These are phyloP conservation scores for Tapera naevia DNA, from an alignment of 2,797 vertebrate genomes.

Conservation along the genomic window DNA sequence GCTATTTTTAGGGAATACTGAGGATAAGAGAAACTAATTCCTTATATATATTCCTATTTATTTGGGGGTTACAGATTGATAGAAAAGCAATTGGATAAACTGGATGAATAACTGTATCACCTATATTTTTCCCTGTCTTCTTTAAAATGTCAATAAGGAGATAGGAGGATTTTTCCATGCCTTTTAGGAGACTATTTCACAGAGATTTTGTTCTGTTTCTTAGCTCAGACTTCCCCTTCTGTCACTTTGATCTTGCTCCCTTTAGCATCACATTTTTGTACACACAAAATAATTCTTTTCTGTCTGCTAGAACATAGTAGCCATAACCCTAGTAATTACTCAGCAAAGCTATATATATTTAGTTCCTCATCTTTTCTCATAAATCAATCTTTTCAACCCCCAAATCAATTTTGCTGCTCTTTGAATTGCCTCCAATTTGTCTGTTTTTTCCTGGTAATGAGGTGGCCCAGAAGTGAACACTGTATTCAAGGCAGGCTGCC, in stretches of 20 bases:
- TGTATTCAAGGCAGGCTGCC: conserved; percentile 33
- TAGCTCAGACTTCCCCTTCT: conserved; percentile 3
- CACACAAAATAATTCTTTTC: conserved; percentile 34
- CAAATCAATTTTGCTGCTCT: conserved; percentile 45
- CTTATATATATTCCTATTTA: background rate
- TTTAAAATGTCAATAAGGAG: background rate
- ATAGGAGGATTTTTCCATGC: conserved; percentile 2
- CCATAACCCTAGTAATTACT: background rate
- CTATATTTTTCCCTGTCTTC: background rate
- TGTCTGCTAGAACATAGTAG: conserved; percentile 23
- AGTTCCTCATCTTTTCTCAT: conserved; percentile 48
- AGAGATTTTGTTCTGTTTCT: conserved; percentile 44
- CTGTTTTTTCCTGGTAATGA: conserved; percentile 34
- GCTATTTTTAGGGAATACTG: background rate
- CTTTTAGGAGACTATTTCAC: conserved; percentile 48
- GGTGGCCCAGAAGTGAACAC: conserved; percentile 38
- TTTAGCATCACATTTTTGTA: conserved; percentile 21
- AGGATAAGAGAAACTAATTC: background rate
- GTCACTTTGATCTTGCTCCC: background rate
- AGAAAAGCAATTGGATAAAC: background rate
- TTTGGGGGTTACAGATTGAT: background rate
- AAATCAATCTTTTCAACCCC: conserved; percentile 52
- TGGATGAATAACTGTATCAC: background rate
- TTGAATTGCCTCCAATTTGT: conserved; percentile 46
- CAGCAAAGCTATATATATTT: conserved; percentile 31